Evolutionary conservation across 30 jellyfish, hydroid and myxozoan genomes (phyloP), one percentile per base, ranked within the genome.

Genomic region (Cassiopea xamachana): DNA sequence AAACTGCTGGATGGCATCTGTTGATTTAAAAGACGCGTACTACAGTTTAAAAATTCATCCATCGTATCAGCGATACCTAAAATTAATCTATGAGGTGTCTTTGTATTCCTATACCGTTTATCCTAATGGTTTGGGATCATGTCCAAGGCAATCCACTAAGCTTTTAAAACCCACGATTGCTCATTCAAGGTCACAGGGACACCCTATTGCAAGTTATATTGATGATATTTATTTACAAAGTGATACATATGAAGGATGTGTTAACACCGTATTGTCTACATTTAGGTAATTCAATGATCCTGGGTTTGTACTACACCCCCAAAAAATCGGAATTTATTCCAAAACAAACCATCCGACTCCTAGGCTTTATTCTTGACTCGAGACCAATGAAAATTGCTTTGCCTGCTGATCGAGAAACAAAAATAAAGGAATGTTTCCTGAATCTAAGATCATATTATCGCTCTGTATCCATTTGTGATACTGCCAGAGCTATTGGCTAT

Each of bases 221-320:
- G 89, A 84, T 84, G 89, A 84, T 71, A 14, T 84, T 16, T 71
- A 48, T 70, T 15, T 72, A 19, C 75, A 78, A 68, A 50, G 75
- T 48, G 77, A 51, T 84, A 15, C 92, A 39, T 84, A 39, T 71
- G 87, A 68, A 39, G 75, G 62, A 10, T 84, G 92, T 72, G 55
- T 69, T 69, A 49, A 16, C 43, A 46, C 86, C 55, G 87, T 84
- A 15, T 12, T 68, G 39, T 17, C 76, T 14, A 72, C 92, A 45
- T 44, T 84, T 58, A 19, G 62, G 10, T 73, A 48, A 68, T 72
- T 84, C 46, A 50, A 68, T 44, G 48, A 50, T 15, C 92, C 1
- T 39, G 88, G 89, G 45, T 84, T 84, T 84, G 92, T 72, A 18
- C 80, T 84, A 14, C 89, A 84, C 89, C 92, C 87, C 6, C 89